Base-by-base conservation (phyloP, 2,888 invertebrate genomes). In the Halocaridina rubra region DNA sequence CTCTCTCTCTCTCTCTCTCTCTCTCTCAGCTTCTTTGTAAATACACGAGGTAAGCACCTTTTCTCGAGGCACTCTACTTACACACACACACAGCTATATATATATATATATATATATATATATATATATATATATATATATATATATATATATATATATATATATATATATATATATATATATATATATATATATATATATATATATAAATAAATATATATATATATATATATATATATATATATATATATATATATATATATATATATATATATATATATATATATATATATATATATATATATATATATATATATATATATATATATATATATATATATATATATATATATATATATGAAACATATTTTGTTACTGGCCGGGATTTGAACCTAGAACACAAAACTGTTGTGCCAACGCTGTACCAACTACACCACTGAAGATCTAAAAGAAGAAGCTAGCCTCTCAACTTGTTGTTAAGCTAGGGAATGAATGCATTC, bases 231-330 rank as follows among this genome's bases (percentile, higher is more conserved):
- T 29, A 29, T 29, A 69, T 29, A 29, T 29, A 69, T 29, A 29
- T 69, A 69, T 24, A 3, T 24, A 69, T 69, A 69, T 69, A 69
- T 69, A 69, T 69, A 69, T 69, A 71, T 71, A 32, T 71, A 32
- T 71, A 32, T 71, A 32, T 71, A 32, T 71, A 32, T 71, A 32
- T 71, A 71, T 71, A 71, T 71, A 71, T 71, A 71, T 71, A 71
- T 71, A 32, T 71, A 71, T 71, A 71, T 71, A 30, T 71, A 71
- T 32, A 71, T 71, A 71, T 71, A 71, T 71, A 71, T 71, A 71
- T 32, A 71, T 32, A 71, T 30, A n/a, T 71, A 32, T 71, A 32
- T 32, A 30, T 32, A 71, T 13, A 32, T 16, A 32, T 16, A 30
- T 71, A 13, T 2, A 71, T 32, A 32, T 3, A 27, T 29, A 24